Evolutionary conservation across 2,888 invertebrate genomes (phyloP).

Genomic region (Hesperia comma): DNA sequence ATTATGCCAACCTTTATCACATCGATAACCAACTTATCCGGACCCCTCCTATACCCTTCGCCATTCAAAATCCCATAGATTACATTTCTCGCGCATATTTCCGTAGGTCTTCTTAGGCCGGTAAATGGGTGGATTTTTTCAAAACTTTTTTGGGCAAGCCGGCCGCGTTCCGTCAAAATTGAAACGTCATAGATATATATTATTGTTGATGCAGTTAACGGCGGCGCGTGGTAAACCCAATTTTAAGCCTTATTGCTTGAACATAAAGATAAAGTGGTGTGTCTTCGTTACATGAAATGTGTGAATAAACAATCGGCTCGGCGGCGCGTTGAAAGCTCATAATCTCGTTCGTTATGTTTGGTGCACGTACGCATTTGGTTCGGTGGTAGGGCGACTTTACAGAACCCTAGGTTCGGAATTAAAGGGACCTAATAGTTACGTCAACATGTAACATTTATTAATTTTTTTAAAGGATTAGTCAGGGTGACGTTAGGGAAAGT

Average conservation of each 20-base stretch:
- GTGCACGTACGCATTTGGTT: slow-evolving; percentile 57
- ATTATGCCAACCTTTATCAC: slow-evolving; percentile 66
- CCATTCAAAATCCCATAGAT: slow-evolving; percentile 35
- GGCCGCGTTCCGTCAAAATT: slow-evolving; percentile 65
- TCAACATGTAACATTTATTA: no score
- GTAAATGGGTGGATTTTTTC: slow-evolving; percentile 51
- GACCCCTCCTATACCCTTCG: slow-evolving; percentile 45
- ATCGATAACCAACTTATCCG: slow-evolving; percentile 50
- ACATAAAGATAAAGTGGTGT: background rate
- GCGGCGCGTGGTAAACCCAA: background rate
- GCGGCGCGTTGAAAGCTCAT: slow-evolving; percentile 67
- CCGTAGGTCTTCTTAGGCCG: slow-evolving; percentile 48
- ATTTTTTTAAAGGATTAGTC: no score
- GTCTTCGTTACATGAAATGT: slow-evolving; percentile 14
- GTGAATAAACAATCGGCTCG: slow-evolving; percentile 53
- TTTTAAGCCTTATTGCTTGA: slow-evolving; percentile 7
- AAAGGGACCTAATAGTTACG: no score
- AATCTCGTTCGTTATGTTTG: slow-evolving; percentile 71
- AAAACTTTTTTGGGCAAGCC: slow-evolving; percentile 43
- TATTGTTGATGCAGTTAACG: slow-evolving; percentile 11
- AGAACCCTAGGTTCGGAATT: no score
- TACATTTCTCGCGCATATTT: slow-evolving; percentile 35
- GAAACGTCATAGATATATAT: slow-evolving; percentile 66
- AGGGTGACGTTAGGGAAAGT: no score
- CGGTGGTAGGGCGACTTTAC: background rate